A percentile compares a stretch with the other conserved stretches of the same genome.
Conservation (phyloP, 1,140 invertebrate species). For the Drosophila neocordata region DNA sequence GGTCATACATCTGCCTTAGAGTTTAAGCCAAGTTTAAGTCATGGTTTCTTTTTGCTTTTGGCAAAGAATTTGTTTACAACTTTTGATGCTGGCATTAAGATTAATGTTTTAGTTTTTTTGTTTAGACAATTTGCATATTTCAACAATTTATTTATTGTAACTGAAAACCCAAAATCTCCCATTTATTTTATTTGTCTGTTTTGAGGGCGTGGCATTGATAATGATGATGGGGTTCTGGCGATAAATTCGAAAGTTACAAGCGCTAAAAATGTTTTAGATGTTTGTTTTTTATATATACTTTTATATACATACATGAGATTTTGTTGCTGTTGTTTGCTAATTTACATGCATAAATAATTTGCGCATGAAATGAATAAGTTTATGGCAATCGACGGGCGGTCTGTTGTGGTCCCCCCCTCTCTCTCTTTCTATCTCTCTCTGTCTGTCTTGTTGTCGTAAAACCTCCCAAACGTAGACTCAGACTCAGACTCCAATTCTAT, state of each 20-base stretch:
- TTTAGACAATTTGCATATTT: constrained; percentile 61
- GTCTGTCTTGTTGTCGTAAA: constrained; percentile 37
- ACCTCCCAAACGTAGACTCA: not conserved
- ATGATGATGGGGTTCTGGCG: constrained; percentile 37
- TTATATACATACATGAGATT: not conserved
- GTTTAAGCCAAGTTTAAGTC: constrained; percentile 21
- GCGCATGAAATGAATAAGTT: constrained; percentile 64
- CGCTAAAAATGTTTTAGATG: constrained; percentile 22
- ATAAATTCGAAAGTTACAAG: constrained; percentile 65
- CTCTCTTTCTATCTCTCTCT: constrained; percentile 21
- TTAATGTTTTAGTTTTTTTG: constrained; percentile 48
- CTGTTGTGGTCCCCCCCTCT: constrained; percentile 9
- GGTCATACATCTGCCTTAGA: constrained; percentile 9
- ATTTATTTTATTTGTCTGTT: constrained; percentile 15
- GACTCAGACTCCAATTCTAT: not conserved
- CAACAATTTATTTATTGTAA: constrained; percentile 62
- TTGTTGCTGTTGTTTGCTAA: constrained; percentile 39
- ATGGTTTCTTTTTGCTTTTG: constrained; percentile 45
- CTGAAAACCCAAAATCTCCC: constrained; percentile 10
- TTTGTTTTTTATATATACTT: constrained; percentile 12
- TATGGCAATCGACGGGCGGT: constrained; percentile 60
- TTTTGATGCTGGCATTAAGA: constrained; percentile 56
- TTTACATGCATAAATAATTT: constrained; percentile 74
- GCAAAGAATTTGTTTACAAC: constrained; percentile 52
- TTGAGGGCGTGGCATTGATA: constrained; percentile 62